Percentiles rank a stretch among this genome's conserved stretches.
Conservation (phyloP, 2,888 invertebrate genomes). For the Luperina testacea region DNA sequence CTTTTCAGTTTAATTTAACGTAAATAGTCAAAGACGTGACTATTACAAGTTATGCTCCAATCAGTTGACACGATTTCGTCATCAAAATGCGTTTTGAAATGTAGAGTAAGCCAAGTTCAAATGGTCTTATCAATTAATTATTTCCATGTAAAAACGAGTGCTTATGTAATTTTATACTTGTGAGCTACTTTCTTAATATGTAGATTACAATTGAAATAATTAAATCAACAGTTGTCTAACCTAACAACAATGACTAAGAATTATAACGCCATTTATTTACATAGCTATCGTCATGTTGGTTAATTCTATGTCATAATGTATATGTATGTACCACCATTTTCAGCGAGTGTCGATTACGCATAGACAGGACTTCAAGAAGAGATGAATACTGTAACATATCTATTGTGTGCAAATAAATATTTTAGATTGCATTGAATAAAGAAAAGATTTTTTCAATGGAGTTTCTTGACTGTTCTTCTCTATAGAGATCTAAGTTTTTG, state of each 20-base stretch:
- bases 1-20: slow-evolving; percentile 26
- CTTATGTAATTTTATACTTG: slow-evolving; percentile 18
- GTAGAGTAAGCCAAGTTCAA: slow-evolving; percentile 58
- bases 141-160: slow-evolving; percentile 32
- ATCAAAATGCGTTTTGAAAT: slow-evolving; percentile 47
- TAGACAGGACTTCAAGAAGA: slow-evolving; percentile 1
- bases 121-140: slow-evolving; percentile 51
- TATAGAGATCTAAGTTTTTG: too few relatives aligned
- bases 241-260: not conserved
- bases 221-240: slow-evolving; percentile 15
- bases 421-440: slow-evolving; percentile 35
- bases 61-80: slow-evolving; percentile 50
- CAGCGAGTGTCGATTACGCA: slow-evolving; percentile 21
- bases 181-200: slow-evolving; percentile 46
- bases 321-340: not conserved
- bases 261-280: slow-evolving; percentile 2
- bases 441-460: slow-evolving; percentile 33
- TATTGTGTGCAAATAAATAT: slow-evolving; percentile 38
- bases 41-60: slow-evolving; percentile 37
- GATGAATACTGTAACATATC: slow-evolving; percentile 27
- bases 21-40: slow-evolving; percentile 46
- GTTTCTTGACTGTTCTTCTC: too few relatives aligned
- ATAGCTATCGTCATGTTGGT: not conserved
- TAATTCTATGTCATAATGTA: too few relatives aligned
- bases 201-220: slow-evolving; percentile 49